Percentiles rank a stretch among this genome's conserved stretches.
These are phyloP conservation scores for Neosilurus mollespiculum DNA, from an alignment of 2,797 vertebrate genomes.

Conservation along the genomic window DNA sequence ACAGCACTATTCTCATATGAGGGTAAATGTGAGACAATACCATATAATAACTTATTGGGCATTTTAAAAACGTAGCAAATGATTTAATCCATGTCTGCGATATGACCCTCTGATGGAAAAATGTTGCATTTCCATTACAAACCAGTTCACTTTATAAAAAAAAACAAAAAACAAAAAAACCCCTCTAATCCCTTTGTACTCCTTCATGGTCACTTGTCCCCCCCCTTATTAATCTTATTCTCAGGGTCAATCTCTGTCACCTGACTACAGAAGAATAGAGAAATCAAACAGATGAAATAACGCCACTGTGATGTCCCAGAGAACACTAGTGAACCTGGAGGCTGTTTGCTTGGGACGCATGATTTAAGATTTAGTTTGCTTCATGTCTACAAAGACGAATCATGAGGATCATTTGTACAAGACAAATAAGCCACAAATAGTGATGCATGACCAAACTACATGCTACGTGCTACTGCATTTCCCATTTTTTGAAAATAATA, in stretches of 20 bases:
- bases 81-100: slow-evolving; percentile 8
- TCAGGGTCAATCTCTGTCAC: slow-evolving; percentile 11
- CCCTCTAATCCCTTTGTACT: slow-evolving; percentile 57
- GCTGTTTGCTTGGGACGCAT: neutral
- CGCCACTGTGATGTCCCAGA: neutral
- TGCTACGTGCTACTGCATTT: neutral
- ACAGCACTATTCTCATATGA: neutral
- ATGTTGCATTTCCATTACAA: slow-evolving; percentile 58
- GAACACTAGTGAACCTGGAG: neutral
- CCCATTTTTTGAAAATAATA: neutral
- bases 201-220: slow-evolving; percentile 17
- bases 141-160: neutral
- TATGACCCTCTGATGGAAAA: slow-evolving; percentile 58
- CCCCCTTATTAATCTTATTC: slow-evolving; percentile 56
- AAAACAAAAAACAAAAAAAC: too few species aligned
- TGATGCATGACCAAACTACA: neutral
- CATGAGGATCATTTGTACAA: neutral
- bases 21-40: neutral
- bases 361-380: neutral
- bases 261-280: slow-evolving; percentile 10
- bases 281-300: neutral
- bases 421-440: neutral
- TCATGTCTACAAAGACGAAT: neutral
- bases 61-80: neutral
- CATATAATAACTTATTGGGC: neutral